Evolutionary conservation across 2,113 vertebrate genomes (phyloP).

Genomic region (Erpornis zantholeuca): DNA sequence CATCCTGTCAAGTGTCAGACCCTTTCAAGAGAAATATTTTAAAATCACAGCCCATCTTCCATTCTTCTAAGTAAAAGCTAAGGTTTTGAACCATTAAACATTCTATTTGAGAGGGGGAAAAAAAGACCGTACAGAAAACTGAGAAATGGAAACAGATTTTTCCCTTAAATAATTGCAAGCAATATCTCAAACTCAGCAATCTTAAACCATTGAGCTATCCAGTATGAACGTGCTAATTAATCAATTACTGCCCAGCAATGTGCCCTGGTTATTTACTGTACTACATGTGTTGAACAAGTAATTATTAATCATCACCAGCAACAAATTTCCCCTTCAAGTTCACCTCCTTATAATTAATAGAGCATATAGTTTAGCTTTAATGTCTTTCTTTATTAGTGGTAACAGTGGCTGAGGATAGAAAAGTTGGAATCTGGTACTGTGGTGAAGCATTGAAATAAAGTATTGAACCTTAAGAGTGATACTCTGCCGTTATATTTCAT

Average conservation of each 20-base stretch:
- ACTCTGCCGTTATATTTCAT: neutral
- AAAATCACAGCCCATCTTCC: neutral
- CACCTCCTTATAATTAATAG: slow-evolving; percentile 70
- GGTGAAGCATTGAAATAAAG: neutral
- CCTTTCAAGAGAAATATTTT: neutral
- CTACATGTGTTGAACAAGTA: slow-evolving; percentile 50
- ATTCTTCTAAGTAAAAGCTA: slow-evolving; percentile 49
- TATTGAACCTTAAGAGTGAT: neutral
- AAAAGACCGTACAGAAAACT: neutral
- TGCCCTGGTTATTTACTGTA: slow-evolving; percentile 60
- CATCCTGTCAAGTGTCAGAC: neutral
- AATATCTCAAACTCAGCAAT: slow-evolving; percentile 69
- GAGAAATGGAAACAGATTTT: slow-evolving; percentile 44
- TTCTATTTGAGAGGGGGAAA: neutral
- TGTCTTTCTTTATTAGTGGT: slow-evolving; percentile 32
- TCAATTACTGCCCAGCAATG: slow-evolving; percentile 62
- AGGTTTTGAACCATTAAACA: slow-evolving; percentile 44
- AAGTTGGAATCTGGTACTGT: neutral
- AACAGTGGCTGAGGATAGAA: neutral
- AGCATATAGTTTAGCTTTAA: slow-evolving; percentile 52
- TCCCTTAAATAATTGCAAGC: slow-evolving; percentile 58
- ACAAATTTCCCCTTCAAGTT: slow-evolving; percentile 62
- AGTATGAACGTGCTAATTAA: slow-evolving; percentile 70
- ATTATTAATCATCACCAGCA: slow-evolving; percentile 71
- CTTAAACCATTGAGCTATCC: slow-evolving; percentile 52